Base-by-base conservation (phyloP, 2,113 vertebrate genomes). In the Alces alces region DNA sequence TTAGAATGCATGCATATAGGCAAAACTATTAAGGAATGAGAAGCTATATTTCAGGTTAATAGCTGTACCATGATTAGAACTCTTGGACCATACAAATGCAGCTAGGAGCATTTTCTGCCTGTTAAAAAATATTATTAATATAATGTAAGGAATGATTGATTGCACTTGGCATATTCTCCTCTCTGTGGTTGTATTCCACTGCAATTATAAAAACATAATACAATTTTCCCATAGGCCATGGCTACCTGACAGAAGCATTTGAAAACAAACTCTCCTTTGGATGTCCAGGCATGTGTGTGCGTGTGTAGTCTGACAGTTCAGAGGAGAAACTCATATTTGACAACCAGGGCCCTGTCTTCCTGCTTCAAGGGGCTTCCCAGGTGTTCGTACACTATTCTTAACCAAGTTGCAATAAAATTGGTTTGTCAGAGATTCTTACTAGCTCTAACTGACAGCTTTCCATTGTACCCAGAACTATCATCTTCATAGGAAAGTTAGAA, bases 91-190 rank as follows among this genome's bases (percentile, higher is more conserved):
- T 84, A 76, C 36, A 96, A 89, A 92, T 85, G n/a, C 25, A 97
- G 33, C 52, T 23, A 50, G 39, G 3, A 86, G 60, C 8, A 47
- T 89, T 92, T 94, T 73, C n/a, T 93, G 23, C 19, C n/a, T 85
- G 95, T 95, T n/a, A 79, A 97, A 94, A 94, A 86, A 79, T 39
- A 85, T 17, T 66, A 86, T 79, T 39, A 85, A 17, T 76, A 47
- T 52, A 93, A 93, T 30, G 60, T 91, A 96, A 91, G 21, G 30
- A 95, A 93, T 93, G 93, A 96, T 23, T 93, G 80, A 95, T 93
- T 83, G 25, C 15, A 79, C 27, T 96, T 96, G 96, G 80, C 54
- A 79, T 88, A 70, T 73, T 73, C 96, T 79, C 39, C 39, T 80
- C 45, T 78, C 86, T 93, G 13, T 80, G 33, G 54, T 55, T 94